A percentile compares a stretch with the other conserved stretches of the same genome.
Conservation (phyloP, 2,113 vertebrate genomes). For the Pelecanoides urinatrix region DNA sequence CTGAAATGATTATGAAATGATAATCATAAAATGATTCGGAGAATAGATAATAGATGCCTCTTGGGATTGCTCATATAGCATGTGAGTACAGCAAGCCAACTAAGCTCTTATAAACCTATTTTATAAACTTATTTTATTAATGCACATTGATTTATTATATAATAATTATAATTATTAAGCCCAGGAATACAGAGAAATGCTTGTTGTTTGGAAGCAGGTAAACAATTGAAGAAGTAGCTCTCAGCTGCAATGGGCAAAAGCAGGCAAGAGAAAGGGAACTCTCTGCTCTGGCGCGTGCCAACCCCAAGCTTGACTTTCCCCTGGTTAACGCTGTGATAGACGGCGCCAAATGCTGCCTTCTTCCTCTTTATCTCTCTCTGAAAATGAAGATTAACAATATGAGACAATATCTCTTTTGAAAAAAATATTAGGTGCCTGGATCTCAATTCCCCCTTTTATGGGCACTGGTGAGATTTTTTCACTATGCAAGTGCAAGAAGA, state of each 20-base stretch:
- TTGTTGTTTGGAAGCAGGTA: constrained; percentile 17
- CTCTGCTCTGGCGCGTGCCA: neutral
- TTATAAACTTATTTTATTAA: constrained; percentile 49
- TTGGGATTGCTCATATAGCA: constrained; percentile 15
- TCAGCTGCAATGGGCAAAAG: neutral
- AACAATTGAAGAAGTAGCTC: neutral
- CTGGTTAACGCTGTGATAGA: neutral
- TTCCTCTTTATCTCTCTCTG: neutral
- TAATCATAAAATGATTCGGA: constrained; percentile 27
- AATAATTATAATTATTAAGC: constrained; percentile 37
- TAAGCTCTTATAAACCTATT: constrained; percentile 32
- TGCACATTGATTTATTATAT: constrained; percentile 50
- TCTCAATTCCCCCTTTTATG: neutral
- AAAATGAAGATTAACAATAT: neutral
- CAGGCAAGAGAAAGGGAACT: neutral
- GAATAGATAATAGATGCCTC: constrained; percentile 17
- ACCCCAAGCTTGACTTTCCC: neutral
- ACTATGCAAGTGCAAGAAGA: neutral
- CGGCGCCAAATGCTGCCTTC: neutral
- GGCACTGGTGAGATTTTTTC: neutral
- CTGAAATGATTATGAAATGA: constrained; percentile 14
- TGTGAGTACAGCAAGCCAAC: neutral
- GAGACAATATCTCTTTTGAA: neutral
- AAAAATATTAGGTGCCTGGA: neutral
- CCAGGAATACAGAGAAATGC: constrained; percentile 21